Evolutionary conservation across 2,888 invertebrate species (phyloP).

Genomic region (Orthosia gothica): DNA sequence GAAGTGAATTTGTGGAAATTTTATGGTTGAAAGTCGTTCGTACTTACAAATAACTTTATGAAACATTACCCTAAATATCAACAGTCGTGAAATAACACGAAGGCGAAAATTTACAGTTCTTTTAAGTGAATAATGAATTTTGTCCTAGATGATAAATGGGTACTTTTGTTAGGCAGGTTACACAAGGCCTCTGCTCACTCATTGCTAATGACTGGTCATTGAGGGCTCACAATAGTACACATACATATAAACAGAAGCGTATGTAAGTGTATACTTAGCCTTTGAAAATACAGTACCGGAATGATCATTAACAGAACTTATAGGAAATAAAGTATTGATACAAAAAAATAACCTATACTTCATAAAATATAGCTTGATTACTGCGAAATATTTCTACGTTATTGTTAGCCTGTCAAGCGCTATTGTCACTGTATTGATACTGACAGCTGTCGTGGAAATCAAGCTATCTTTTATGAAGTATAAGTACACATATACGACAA

Average conservation of each 20-base stretch:
- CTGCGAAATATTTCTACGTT: too few relatives aligned
- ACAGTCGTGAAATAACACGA: neutral
- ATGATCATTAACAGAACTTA: constrained; percentile 1
- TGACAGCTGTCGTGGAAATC: too few relatives aligned
- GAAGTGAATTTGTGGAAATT: constrained; percentile 16
- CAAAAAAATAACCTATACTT: too few relatives aligned
- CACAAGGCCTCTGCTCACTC: constrained; percentile 8
- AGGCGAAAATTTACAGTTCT: neutral
- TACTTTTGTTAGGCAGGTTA: constrained; percentile 7
- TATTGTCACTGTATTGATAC: too few relatives aligned
- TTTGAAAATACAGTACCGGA: constrained; percentile 8
- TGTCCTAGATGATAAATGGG: neutral
- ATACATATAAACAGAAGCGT: constrained; percentile 14
- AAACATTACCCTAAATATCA: constrained; percentile 7
- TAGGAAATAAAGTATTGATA: too few relatives aligned
- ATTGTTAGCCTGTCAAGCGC: too few relatives aligned
- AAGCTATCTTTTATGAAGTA: too few relatives aligned
- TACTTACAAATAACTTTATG: neutral
- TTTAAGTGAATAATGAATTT: constrained; percentile 1
- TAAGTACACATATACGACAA: too few relatives aligned
- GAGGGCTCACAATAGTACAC: constrained; percentile 24
- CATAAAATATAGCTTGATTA: too few relatives aligned
- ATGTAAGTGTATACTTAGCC: constrained; percentile 8
- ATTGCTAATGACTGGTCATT: constrained; percentile 47
- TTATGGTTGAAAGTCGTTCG: constrained; percentile 7